Evolutionary conservation across 2,888 invertebrate species (phyloP).

Genomic region (Zaprionus bogoriensis): DNA sequence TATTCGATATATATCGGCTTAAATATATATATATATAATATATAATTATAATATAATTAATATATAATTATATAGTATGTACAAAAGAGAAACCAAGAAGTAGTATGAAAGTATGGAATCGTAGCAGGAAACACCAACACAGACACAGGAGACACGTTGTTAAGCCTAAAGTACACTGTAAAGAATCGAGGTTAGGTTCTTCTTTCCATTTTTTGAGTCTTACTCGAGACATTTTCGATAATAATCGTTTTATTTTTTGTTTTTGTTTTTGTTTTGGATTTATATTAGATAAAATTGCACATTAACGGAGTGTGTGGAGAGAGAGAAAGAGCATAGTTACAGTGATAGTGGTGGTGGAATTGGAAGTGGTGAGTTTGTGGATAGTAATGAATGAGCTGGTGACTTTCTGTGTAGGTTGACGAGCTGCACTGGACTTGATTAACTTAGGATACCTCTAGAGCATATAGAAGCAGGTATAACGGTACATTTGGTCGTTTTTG

Average conservation of each 20-base stretch:
- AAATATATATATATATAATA: slow-evolving; percentile 1
- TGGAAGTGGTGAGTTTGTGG: slow-evolving; percentile 37
- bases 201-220: slow-evolving; percentile 36
- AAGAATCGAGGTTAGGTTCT: slow-evolving; percentile 57
- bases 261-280: slow-evolving; percentile 23
- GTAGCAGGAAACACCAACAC: slow-evolving; percentile 65
- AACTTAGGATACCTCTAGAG: slow-evolving; percentile 76
- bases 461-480: slow-evolving; percentile 76
- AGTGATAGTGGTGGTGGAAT: slow-evolving; percentile 54
- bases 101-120: slow-evolving; percentile 20
- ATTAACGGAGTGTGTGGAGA: slow-evolving; percentile 60
- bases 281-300: slow-evolving; percentile 45
- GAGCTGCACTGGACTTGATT: slow-evolving; percentile 71
- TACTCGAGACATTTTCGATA: slow-evolving; percentile 31
- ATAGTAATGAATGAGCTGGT: slow-evolving; percentile 24
- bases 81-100: slow-evolving; percentile 6
- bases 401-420: slow-evolving; percentile 58
- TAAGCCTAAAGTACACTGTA: slow-evolving; percentile 72
- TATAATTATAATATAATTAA: not conserved
- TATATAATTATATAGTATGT: slow-evolving; percentile 2
- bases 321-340: slow-evolving; percentile 57
- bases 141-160: slow-evolving; percentile 67
- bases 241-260: slow-evolving; percentile 6
- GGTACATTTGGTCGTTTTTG: slow-evolving; percentile 43
- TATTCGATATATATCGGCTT: not conserved